These are phyloP conservation scores for Elymnias hypermnestra DNA, from an alignment of 1,140 invertebrate genomes.

Conservation along the genomic window DNA sequence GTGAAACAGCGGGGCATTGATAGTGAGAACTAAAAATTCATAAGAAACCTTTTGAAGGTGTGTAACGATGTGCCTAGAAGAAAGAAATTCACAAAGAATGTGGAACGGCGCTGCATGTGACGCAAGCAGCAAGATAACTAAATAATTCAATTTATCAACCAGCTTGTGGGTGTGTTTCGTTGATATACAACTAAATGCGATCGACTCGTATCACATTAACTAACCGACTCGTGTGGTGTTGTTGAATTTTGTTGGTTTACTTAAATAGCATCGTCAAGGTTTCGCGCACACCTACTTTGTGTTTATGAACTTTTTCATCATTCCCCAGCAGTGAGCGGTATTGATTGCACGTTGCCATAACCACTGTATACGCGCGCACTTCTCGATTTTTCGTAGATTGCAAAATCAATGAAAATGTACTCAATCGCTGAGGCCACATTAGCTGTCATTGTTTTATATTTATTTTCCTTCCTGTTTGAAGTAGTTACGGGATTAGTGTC, in stretches of 20 bases:
- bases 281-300: slow-evolving; percentile 30
- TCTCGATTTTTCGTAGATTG: slow-evolving; percentile 26
- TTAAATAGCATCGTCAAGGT: slow-evolving; percentile 35
- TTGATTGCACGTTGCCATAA: slow-evolving; percentile 41
- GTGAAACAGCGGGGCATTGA: no score
- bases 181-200: slow-evolving; percentile 21
- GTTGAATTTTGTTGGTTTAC: slow-evolving; percentile 31
- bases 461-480: slow-evolving; percentile 67
- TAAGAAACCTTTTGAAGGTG: no score
- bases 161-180: slow-evolving; percentile 32
- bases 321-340: slow-evolving; percentile 37
- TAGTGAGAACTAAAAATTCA: no score
- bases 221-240: slow-evolving; percentile 2
- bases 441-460: slow-evolving; percentile 60
- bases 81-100: background rate
- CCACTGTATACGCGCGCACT: slow-evolving; percentile 24
- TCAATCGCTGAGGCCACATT: slow-evolving; percentile 64
- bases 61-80: no score
- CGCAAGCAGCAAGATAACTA: slow-evolving; percentile 12
- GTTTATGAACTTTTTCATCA: slow-evolving; percentile 39
- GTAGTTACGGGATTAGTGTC: slow-evolving; percentile 60
- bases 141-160: slow-evolving; percentile 29
- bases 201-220: background rate
- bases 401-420: slow-evolving; percentile 59
- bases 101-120: slow-evolving; percentile 6